Percentiles rank a stretch among this genome's conserved stretches.
Evolutionary conservation across 2,888 invertebrate genomes (phyloP).

Genomic region (Thyatira batis): DNA sequence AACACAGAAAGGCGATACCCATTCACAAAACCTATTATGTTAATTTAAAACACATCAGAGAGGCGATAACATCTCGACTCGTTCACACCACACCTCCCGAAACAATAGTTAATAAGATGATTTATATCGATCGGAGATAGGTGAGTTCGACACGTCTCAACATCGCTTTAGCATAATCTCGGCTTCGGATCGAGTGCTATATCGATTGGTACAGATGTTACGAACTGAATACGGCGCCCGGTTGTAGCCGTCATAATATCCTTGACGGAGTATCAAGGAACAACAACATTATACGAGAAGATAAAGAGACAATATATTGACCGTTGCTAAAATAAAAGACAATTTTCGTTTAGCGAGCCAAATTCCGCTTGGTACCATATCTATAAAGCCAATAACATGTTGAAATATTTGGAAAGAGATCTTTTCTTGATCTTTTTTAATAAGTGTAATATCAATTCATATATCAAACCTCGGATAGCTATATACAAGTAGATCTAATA

Average conservation of each 20-base stretch:
- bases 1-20: conserved; percentile 73
- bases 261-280: conserved; percentile 2
- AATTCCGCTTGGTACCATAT: no score
- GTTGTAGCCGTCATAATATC: conserved; percentile 23
- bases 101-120: conserved; percentile 83
- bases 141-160: conserved; percentile 74
- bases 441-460: no score
- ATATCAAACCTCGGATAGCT: no score
- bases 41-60: conserved; percentile 82
- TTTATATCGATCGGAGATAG: conserved; percentile 80
- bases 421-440: no score
- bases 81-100: conserved; percentile 82
- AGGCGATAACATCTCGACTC: conserved; percentile 71
- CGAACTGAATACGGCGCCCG: conserved; percentile 33
- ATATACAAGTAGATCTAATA: no score
- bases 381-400: no score
- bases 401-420: no score
- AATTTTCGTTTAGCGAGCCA: no score
- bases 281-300: background rate
- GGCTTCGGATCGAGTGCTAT: conserved; percentile 70
- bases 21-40: conserved; percentile 83
- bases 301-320: background rate
- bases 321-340: no score
- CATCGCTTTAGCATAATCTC: conserved; percentile 82
- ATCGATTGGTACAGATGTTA: conserved; percentile 75